Percentiles rank a stretch among this genome's conserved stretches.
Evolutionary conservation across 1,140 invertebrate species (phyloP).

Genomic region (Drosophila ogumai): DNA sequence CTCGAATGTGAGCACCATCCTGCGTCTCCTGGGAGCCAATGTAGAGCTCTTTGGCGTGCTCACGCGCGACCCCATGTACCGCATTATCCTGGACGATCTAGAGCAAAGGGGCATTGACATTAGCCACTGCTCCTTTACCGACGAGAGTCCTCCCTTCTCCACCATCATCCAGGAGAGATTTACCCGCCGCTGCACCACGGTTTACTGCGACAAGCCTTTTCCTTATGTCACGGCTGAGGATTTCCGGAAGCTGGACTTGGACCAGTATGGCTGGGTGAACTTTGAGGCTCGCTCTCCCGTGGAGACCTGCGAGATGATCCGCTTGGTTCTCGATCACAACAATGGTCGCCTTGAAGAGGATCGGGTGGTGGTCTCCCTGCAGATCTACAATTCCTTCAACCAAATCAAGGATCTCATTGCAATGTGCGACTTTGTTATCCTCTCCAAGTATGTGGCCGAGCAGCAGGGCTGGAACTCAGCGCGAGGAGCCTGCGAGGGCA

Average conservation of each 20-base stretch:
- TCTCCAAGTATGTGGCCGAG: constrained; percentile 85
- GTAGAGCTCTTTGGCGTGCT: constrained; percentile 87
- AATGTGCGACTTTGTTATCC: constrained; percentile 87
- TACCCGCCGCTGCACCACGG: constrained; percentile 87
- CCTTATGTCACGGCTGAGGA: constrained; percentile 87
- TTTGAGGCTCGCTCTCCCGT: constrained; percentile 88
- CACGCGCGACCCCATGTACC: constrained; percentile 78
- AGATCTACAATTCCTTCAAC: constrained; percentile 86
- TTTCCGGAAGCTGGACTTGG: constrained; percentile 85
- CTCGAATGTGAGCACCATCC: constrained; percentile 88
- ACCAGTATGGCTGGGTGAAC: constrained; percentile 89
- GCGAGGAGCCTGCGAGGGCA: constrained; percentile 12
- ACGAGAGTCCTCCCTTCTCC: constrained; percentile 84
- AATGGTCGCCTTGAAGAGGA: constrained; percentile 66
- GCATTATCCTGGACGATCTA: constrained; percentile 87
- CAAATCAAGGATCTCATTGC: constrained; percentile 69
- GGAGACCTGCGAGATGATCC: constrained; percentile 87
- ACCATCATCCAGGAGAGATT: constrained; percentile 86
- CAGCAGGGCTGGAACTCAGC: constrained; percentile 25
- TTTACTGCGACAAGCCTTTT: constrained; percentile 87
- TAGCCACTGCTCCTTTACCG: constrained; percentile 85
- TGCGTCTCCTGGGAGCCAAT: constrained; percentile 86
- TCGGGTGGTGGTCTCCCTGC: constrained; percentile 86
- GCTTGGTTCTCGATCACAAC: constrained; percentile 86
- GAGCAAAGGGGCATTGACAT: constrained; percentile 85